Base-by-base conservation (phyloP, 1,140 invertebrate genomes). In the Heliothis virescens region DNA sequence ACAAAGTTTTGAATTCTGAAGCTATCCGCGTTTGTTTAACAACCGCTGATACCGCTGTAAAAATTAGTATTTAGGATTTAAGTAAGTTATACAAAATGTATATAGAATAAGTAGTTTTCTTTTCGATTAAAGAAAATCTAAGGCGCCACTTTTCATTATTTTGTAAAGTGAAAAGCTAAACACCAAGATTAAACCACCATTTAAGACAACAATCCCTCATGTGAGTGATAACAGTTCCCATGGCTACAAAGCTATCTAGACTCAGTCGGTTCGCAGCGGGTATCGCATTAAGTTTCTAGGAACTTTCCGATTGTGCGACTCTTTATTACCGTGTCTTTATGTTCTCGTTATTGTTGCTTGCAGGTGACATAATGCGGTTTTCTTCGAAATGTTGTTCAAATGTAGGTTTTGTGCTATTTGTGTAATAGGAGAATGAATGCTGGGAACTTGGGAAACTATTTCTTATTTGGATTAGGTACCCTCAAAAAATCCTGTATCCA, bases 281-380 rank as follows among this genome's bases (percentile, higher is more conserved):
- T 41, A 16, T 63, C 15, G 10, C 16, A 16, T 63, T 0, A 47
- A 52, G 16, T 67, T 67, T 67, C 65, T 18, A n/a, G 16, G 65
- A 67, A 67, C 65, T 67, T 67, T 67, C 65, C 21, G 4, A 52
- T 7, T 47, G 65, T 69, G 65, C 4, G 65, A 69, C 10, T 69
- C 47, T 21, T 5, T 15, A n/a, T 48, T 47, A 67, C 48, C 48
- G 41, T 67, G 2, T 52, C 50, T n/a, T 52, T 47, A 15, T 5
- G 29, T 63, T 34, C 4, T 12, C 21, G 47, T 50, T 47, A 67
- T 67, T 67, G 47, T 67, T 15, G 9, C 52, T n/a, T 53, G n/a
- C 52, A 53, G 52, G 52, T 53, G n/a, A 41, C 5, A 41, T 41
- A 41, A 41, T 41, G 34, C 3, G 34, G 34, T 5, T 41, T 41